Percentiles rank a stretch among this genome's conserved stretches.
Conservation (phyloP, 2,797 vertebrate species). For the Echeneis naucrates region DNA sequence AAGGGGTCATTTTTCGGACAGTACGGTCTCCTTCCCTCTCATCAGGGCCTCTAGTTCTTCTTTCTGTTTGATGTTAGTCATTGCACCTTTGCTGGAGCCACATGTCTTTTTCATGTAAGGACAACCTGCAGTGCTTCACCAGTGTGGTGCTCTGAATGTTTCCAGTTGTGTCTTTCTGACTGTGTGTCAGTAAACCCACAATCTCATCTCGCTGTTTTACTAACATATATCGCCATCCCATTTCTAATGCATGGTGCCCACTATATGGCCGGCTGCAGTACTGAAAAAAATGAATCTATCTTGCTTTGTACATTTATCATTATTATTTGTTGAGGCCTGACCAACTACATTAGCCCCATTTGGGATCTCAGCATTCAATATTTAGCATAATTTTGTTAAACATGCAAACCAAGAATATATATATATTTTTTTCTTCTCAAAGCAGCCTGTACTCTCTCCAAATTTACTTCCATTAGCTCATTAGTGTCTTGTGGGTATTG, state of each 20-base stretch:
- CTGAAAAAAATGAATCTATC: constrained; percentile 43
- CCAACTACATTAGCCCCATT: constrained; percentile 20
- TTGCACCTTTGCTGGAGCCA: constrained; percentile 30
- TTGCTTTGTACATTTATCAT: constrained; percentile 51
- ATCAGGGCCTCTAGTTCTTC: constrained; percentile 39
- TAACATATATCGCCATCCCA: constrained; percentile 62
- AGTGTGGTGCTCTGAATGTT: constrained; percentile 23
- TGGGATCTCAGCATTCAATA: constrained; percentile 29
- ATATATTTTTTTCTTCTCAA: neutral
- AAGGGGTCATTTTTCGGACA: constrained; percentile 45
- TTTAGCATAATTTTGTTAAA: constrained; percentile 14
- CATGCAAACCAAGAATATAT: neutral
- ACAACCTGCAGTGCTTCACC: constrained; percentile 33
- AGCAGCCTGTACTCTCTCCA: neutral
- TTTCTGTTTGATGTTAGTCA: constrained; percentile 55
- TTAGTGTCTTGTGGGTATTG: neutral
- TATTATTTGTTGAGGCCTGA: constrained; percentile 35
- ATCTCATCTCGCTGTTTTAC: constrained; percentile 54
- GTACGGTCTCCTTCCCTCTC: constrained; percentile 47
- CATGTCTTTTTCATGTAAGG: constrained; percentile 40
- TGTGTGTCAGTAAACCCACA: constrained; percentile 44
- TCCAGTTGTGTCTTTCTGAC: constrained; percentile 39
- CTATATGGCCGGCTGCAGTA: constrained; percentile 36
- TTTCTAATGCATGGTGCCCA: constrained; percentile 68
- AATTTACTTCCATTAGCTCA: neutral